Evolutionary conservation across 2,888 invertebrate species (phyloP).

Genomic region (Limnephilus rhombicus): DNA sequence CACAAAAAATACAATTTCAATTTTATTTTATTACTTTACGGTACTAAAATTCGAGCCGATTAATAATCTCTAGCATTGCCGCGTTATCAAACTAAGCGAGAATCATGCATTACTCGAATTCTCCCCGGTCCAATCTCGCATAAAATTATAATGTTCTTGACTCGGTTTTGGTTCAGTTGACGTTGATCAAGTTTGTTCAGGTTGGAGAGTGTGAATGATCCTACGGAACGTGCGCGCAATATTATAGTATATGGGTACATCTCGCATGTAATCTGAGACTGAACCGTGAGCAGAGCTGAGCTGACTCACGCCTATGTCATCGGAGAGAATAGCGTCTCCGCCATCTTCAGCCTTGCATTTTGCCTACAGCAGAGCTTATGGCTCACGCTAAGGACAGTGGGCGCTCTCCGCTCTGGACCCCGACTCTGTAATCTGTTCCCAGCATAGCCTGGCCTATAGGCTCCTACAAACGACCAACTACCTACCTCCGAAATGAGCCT

Average conservation of each 20-base stretch:
- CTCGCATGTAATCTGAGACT: background rate
- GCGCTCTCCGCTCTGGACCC: slow-evolving; percentile 12
- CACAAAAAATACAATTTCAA: background rate
- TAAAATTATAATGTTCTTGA: slow-evolving; percentile 10
- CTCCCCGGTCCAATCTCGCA: slow-evolving; percentile 4
- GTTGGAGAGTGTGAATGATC: slow-evolving; percentile 2
- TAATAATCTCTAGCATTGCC: background rate
- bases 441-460: background rate
- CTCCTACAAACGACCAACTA: background rate
- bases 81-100: background rate
- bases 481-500: slow-evolving; percentile 29
- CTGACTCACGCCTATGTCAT: slow-evolving; percentile 20
- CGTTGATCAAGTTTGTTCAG: slow-evolving; percentile 17
- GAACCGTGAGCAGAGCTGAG: no score
- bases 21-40: background rate
- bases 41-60: background rate
- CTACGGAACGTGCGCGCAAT: background rate
- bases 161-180: slow-evolving; percentile 11
- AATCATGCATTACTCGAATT: background rate
- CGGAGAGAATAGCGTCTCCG: background rate
- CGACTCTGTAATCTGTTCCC: slow-evolving; percentile 26
- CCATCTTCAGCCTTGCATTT: background rate
- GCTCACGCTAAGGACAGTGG: background rate
- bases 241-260: background rate
- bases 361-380: background rate